Evolutionary conservation across 2,797 vertebrate species (phyloP).

Genomic region (Gobio occitaniae): DNA sequence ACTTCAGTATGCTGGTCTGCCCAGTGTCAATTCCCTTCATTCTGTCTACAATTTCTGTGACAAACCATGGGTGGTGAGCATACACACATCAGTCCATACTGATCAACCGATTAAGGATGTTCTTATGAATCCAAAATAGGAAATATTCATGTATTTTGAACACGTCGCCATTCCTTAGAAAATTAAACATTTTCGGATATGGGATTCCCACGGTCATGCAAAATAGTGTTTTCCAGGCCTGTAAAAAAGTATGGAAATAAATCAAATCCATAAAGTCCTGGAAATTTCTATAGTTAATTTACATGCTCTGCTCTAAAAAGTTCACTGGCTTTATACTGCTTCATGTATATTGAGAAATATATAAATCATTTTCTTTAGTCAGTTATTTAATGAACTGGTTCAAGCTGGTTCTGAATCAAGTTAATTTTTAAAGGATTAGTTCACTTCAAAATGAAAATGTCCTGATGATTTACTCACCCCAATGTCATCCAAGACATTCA

Average conservation of each 20-base stretch:
- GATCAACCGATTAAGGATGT: neutral
- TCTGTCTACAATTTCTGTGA: slow-evolving; percentile 95
- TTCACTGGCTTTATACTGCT: neutral
- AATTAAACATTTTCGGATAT: neutral
- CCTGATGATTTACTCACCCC: too few species aligned
- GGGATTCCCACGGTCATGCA: neutral
- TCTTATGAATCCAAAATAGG: neutral
- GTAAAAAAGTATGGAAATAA: too few species aligned
- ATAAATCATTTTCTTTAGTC: neutral
- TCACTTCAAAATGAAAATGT: too few species aligned
- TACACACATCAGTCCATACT: neutral
- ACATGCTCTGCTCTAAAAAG: neutral
- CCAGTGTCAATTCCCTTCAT: slow-evolving; percentile 89
- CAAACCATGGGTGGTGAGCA: slow-evolving; percentile 93
- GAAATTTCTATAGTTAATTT: neutral
- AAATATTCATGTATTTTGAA: neutral
- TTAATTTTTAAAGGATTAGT: neutral
- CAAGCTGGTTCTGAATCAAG: neutral
- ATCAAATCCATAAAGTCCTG: neutral
- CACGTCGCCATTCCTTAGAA: neutral
- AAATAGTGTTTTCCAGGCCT: neutral
- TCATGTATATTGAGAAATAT: neutral
- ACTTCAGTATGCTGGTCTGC: slow-evolving; percentile 89
- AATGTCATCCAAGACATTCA: too few species aligned
- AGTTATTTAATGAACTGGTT: neutral